A percentile compares a stretch with the other conserved stretches of the same genome.
phyloP scores from a whole-genome alignment of 2,888 invertebrate species.

The Melipona beecheii region DNA sequence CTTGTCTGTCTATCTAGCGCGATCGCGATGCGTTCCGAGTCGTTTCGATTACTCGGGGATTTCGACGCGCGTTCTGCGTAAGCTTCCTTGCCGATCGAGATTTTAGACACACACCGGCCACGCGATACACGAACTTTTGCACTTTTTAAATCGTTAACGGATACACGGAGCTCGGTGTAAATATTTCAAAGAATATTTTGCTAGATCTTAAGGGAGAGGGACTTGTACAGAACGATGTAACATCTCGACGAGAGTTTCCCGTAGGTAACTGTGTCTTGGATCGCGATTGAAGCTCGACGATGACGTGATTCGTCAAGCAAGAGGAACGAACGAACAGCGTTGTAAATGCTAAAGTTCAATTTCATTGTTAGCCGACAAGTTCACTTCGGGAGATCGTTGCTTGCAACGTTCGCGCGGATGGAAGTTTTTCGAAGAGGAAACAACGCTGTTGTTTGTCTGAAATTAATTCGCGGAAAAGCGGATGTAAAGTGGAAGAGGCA shows the following conservation, averaged over 20 bases:
- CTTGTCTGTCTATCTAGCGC: not conserved
- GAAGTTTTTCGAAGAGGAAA: not conserved
- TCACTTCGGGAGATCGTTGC: not conserved
- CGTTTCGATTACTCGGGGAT: conserved; percentile 6
- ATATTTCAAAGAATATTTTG: conserved; percentile 11
- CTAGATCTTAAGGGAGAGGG: not conserved
- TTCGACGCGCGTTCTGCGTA: not conserved
- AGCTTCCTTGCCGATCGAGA: not conserved
- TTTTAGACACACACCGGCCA: conserved; percentile 4
- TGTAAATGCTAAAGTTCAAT: conserved; percentile 15
- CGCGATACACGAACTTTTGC: conserved; percentile 18
- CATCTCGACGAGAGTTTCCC: not conserved
- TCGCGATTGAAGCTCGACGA: conserved; percentile 7
- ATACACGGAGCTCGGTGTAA: not conserved
- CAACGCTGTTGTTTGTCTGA: no score
- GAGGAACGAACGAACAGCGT: not conserved
- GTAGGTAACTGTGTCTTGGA: not conserved
- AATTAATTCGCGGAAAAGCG: not conserved
- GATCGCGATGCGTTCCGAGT: not conserved
- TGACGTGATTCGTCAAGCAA: conserved; percentile 10
- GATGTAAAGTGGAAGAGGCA: not conserved
- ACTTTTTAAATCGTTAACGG: conserved; percentile 15
- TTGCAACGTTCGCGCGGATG: not conserved
- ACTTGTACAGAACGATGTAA: not conserved
- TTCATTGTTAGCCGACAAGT: not conserved